These are phyloP conservation scores for Sthenelais limicola DNA, from an alignment of 2,888 invertebrate genomes.

Conservation along the genomic window DNA sequence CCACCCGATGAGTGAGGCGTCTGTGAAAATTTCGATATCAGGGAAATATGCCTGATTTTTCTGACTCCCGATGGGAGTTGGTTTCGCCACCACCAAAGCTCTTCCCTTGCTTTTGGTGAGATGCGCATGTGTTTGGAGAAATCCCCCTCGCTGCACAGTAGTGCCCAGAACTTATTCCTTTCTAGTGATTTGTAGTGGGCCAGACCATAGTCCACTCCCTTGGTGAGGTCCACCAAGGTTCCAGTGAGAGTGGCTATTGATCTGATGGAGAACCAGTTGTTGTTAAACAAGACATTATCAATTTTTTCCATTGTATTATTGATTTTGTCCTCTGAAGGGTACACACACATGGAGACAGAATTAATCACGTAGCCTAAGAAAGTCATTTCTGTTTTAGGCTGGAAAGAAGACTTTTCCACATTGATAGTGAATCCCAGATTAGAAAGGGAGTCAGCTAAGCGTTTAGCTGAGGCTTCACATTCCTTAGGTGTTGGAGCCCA, in stretches of 20 bases:
- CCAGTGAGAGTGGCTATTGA: constrained; percentile 21
- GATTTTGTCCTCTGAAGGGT: constrained; percentile 36
- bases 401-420: constrained; percentile 42
- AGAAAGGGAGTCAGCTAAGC: constrained; percentile 39
- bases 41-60: background rate
- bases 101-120: background rate
- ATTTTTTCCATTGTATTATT: background rate
- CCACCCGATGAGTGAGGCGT: constrained; percentile 30
- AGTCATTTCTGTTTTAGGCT: constrained; percentile 38
- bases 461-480: constrained; percentile 22
- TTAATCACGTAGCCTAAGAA: constrained; percentile 51
- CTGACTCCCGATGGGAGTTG: background rate
- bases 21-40: background rate
- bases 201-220: constrained; percentile 22
- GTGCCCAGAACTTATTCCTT: background rate
- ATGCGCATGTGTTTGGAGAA: constrained; percentile 2
- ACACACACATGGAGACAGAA: constrained; percentile 45
- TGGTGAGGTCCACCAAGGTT: background rate
- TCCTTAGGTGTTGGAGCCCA: constrained; percentile 20
- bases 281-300: background rate
- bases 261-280: background rate
- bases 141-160: background rate
- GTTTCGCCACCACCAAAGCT: constrained; percentile 28
- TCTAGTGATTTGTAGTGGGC: constrained; percentile 21
- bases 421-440: constrained; percentile 45